Percentiles rank a stretch among this genome's conserved stretches.
Evolutionary conservation across 2,113 vertebrate species (phyloP).

Genomic region (Blennius ocellaris): DNA sequence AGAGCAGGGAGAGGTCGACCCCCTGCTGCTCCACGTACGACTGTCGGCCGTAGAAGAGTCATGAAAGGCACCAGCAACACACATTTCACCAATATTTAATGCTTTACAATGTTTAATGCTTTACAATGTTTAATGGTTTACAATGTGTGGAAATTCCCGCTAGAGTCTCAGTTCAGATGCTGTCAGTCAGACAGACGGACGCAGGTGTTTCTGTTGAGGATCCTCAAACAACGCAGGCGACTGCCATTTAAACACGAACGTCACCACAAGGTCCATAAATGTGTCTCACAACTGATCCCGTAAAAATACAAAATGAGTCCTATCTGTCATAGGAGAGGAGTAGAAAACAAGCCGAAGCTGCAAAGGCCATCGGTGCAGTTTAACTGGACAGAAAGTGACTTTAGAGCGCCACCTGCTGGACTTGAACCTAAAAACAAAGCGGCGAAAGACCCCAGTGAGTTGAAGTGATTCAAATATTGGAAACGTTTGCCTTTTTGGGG

Average conservation of each 20-base stretch:
- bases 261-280: not conserved
- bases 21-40: conserved; percentile 48
- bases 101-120: too few species aligned
- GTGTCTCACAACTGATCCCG: not conserved
- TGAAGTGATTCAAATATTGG: too few species aligned
- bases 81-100: too few species aligned
- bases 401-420: conserved; percentile 70
- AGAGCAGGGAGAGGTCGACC: conserved; percentile 65
- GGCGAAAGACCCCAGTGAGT: too few species aligned
- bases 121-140: too few species aligned
- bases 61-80: too few species aligned
- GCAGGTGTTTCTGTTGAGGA: not conserved
- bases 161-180: too few species aligned
- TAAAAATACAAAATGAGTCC: not conserved
- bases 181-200: not conserved
- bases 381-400: conserved; percentile 6
- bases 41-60: too few species aligned
- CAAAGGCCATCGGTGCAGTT: not conserved
- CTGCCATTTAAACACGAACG: not conserved
- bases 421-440: not conserved
- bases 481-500: too few species aligned
- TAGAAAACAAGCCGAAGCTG: not conserved
- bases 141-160: too few species aligned
- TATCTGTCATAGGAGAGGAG: too few species aligned
- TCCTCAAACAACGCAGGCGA: not conserved